Evolutionary conservation across 2,113 vertebrate species (phyloP), one percentile per base, ranked within the genome.

Genomic region (Lycaon pictus): DNA sequence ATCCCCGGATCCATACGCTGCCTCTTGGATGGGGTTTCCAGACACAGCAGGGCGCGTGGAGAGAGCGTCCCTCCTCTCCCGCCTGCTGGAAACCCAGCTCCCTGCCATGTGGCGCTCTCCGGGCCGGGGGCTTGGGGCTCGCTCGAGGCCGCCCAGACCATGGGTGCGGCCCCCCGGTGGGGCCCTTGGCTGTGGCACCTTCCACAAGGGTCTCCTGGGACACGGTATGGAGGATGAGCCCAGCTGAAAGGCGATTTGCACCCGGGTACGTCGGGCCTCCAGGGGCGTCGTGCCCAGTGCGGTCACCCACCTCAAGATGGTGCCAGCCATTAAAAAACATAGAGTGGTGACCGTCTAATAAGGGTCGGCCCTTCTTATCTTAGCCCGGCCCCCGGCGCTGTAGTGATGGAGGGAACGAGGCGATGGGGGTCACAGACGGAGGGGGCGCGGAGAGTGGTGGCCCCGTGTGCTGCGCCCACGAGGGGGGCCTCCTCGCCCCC

Each of bases 1-100:
- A n/a, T 0, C 0, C 60, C 15, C 93, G 94, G 91, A 95, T 95
- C 96, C 98, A 97, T 80, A 96, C 97, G 97, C 97, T 65, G 96
- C 67, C 85, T 92, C 80, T 98, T 97, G 91, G 95, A 97, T 48
- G 56, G 96, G 86, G 90, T 96, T 92, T 95, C 94, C 51, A 53
- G 17, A 85, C 87, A 72, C 97, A 90, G 97, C 96, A 95, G 97
- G 97, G 65, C 51, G 4, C 65, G 76, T 0, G 2, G 65, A 58
- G 95, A 72, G 87, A 32, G 93, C 69, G 32, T 37, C 29, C 96
- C 93, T 95, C 95, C 94, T 77, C 87, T 53, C 29, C 97, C 85
- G 96, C 93, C 93, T 93, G 80, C 92, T 90, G 95, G 96, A 96
- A 77, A 15, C 86, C 92, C 93, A 77, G 95, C 89, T 89, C 92